Evolutionary conservation across 1,140 invertebrate species (phyloP).

Genomic region (Anoplolepis gracilipes): DNA sequence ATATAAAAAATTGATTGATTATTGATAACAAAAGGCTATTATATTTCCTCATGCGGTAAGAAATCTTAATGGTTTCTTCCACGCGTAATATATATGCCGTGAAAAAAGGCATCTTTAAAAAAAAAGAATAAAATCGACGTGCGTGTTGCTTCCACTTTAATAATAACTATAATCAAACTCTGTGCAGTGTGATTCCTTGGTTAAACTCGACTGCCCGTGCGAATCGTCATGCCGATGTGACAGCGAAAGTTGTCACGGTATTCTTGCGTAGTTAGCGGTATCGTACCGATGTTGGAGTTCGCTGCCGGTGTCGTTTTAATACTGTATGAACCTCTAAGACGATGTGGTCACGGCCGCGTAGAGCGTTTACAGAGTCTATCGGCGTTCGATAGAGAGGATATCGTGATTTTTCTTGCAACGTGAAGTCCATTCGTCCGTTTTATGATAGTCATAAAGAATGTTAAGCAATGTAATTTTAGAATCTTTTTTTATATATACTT

Average conservation of each 20-base stretch:
- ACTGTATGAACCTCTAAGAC: conserved; percentile 11
- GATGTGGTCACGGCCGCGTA: conserved; percentile 40
- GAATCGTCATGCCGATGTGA: conserved; percentile 15
- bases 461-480: background rate
- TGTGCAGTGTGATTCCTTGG: background rate
- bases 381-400: background rate
- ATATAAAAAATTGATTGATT: background rate
- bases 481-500: background rate
- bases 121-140: background rate
- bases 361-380: background rate
- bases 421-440: background rate
- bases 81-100: background rate
- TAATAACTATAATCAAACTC: background rate
- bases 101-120: background rate
- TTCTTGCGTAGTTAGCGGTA: background rate
- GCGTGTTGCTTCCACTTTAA: background rate
- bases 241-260: background rate
- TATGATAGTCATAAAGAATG: no score
- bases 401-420: background rate
- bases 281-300: background rate
- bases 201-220: conserved; percentile 6
- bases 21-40: background rate
- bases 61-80: background rate
- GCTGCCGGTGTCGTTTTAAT: conserved; percentile 21
- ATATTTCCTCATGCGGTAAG: no score